Percentiles rank a stretch among this genome's conserved stretches.
Evolutionary conservation across 2,888 invertebrate species (phyloP).

Genomic region (Trachelus tabidus): DNA sequence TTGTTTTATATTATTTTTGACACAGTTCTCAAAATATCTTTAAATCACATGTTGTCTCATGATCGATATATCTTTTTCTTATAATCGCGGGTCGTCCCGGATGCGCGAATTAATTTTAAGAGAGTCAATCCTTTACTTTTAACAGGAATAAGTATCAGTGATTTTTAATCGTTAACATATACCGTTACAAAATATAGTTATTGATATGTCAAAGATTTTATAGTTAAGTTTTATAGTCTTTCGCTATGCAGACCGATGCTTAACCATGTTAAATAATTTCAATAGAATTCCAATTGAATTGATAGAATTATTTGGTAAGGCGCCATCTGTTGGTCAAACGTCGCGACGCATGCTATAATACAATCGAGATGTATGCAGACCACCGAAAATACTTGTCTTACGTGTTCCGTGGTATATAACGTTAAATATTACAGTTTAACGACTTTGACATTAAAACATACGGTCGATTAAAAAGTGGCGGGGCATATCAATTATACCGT

Average conservation of each 20-base stretch:
- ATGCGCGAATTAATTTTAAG: constrained; percentile 10
- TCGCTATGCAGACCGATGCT: too few species aligned
- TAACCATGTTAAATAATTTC: too few species aligned
- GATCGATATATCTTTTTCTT: background rate
- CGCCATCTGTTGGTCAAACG: background rate
- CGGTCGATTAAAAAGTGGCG: constrained; percentile 8
- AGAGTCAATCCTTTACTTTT: constrained; percentile 9
- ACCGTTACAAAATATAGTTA: background rate
- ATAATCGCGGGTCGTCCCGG: background rate
- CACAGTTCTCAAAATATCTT: background rate
- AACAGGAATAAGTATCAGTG: background rate
- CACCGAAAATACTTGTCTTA: background rate
- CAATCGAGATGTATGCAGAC: background rate
- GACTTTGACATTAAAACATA: constrained; percentile 19
- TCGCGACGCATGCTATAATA: background rate
- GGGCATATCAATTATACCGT: constrained; percentile 39
- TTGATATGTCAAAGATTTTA: too few species aligned
- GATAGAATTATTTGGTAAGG: too few species aligned
- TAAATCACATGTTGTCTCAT: too few species aligned
- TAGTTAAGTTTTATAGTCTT: too few species aligned
- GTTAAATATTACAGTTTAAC: constrained; percentile 18
- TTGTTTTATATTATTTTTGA: background rate
- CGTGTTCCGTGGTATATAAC: background rate
- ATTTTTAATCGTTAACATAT: constrained; percentile 25
- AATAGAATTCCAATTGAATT: too few species aligned